Evolutionary conservation across 2,113 vertebrate species (phyloP).

Genomic region (Alosa alosa): DNA sequence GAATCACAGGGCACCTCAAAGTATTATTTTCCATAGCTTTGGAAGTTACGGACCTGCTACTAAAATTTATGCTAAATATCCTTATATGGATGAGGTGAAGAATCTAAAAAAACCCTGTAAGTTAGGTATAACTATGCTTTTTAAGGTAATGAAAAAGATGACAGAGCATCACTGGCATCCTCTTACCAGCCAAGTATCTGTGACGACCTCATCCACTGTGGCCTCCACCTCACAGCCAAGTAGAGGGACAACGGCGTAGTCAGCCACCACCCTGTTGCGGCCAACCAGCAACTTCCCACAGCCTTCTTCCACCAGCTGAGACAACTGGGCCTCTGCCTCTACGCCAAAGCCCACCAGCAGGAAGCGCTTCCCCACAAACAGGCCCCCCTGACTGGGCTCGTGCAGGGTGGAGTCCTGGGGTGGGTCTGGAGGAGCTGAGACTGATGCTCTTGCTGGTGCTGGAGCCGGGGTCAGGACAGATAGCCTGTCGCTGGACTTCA

Average conservation of each 20-base stretch:
- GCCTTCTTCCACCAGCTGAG: conserved; percentile 77
- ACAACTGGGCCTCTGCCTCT: conserved; percentile 79
- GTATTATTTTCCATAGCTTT: too few relatives aligned
- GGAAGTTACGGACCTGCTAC: too few relatives aligned
- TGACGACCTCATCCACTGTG: conserved; percentile 91
- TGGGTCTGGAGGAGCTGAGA: conserved; percentile 37
- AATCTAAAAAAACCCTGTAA: too few relatives aligned
- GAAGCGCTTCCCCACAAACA: conserved; percentile 83
- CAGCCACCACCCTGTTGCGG: conserved; percentile 76
- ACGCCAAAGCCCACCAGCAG: conserved; percentile 81
- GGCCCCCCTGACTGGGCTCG: conserved; percentile 68
- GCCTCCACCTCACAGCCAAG: conserved; percentile 83
- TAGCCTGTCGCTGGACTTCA: conserved; percentile 34
- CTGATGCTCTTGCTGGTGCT: neutral
- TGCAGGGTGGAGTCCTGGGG: conserved; percentile 60
- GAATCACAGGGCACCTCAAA: too few relatives aligned
- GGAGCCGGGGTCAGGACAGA: conserved; percentile 10
- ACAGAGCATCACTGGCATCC: neutral
- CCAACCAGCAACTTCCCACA: conserved; percentile 75
- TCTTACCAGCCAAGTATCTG: conserved; percentile 96
- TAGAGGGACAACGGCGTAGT: conserved; percentile 91
- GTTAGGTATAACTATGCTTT: too few relatives aligned
- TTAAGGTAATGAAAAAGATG: too few relatives aligned
- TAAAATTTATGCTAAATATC: too few relatives aligned
- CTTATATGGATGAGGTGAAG: too few relatives aligned